These are phyloP conservation scores for Otus scops DNA, from an alignment of 2,797 vertebrate species.

Conservation along the genomic window DNA sequence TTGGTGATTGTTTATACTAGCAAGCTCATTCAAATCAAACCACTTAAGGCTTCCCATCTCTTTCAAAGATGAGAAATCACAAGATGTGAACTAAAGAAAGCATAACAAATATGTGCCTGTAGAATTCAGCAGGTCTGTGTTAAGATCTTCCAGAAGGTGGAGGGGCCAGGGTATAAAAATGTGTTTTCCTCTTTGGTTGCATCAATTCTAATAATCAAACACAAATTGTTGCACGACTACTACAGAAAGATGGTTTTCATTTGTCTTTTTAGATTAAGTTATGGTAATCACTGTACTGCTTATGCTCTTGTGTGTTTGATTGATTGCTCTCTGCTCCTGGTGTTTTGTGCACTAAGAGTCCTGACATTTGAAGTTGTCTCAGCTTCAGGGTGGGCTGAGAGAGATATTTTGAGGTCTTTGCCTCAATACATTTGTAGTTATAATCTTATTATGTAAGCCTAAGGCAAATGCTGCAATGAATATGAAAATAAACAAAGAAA, in stretches of 20 bases:
- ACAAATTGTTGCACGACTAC: background rate
- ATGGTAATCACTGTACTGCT: constrained; percentile 9
- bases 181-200: background rate
- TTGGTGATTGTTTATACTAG: background rate
- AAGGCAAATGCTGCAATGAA: background rate
- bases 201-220: constrained; percentile 14
- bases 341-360: background rate
- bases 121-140: background rate
- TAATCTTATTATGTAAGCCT: background rate
- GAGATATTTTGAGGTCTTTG: background rate
- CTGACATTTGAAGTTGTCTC: background rate
- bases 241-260: constrained; percentile 32
- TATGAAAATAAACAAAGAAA: constrained; percentile 2
- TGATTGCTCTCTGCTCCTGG: background rate
- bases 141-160: background rate
- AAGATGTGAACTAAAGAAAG: background rate
- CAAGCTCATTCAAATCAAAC: background rate
- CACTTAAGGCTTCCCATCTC: background rate
- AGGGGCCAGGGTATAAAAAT: background rate
- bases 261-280: constrained; percentile 22
- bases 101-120: background rate
- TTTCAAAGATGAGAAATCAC: background rate
- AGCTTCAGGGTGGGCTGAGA: background rate
- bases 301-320: background rate
- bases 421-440: background rate